Conservation (phyloP, 2,113 vertebrate species). For the Misgurnus anguillicaudatus region DNA sequence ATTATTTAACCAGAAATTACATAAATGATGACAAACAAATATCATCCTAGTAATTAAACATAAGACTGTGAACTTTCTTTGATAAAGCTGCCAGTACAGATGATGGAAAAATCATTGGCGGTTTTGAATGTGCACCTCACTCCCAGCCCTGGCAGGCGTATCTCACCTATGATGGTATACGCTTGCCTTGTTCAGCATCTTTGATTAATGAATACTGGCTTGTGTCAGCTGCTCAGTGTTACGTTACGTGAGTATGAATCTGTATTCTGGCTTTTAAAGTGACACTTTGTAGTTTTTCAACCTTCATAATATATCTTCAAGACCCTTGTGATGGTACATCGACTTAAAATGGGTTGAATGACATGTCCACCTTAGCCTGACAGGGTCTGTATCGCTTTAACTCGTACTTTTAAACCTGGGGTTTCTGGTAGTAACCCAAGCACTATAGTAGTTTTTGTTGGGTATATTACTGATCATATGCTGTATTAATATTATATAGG, state of each 20-base stretch:
- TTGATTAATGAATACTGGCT: conserved; percentile 53
- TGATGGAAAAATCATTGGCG: conserved; percentile 61
- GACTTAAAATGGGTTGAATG: too few species aligned
- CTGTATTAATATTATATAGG: too few species aligned
- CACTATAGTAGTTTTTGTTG: too few species aligned
- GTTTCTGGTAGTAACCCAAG: too few species aligned
- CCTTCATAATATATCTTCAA: too few species aligned
- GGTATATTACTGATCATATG: too few species aligned
- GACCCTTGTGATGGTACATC: too few species aligned
- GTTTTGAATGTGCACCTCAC: conserved; percentile 56
- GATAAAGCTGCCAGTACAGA: neutral
- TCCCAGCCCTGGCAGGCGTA: conserved; percentile 63
- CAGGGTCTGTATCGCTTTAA: too few species aligned
- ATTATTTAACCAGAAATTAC: neutral
- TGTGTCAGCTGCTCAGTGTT: conserved; percentile 63
- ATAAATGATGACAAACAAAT: neutral
- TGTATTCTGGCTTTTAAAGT: neutral
- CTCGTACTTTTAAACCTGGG: too few species aligned
- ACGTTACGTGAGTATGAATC: conserved; percentile 45
- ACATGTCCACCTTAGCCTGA: too few species aligned
- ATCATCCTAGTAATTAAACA: neutral
- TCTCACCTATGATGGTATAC: conserved; percentile 57
- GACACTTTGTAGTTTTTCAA: too few species aligned
- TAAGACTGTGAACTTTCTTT: neutral
- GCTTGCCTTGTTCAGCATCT: conserved; percentile 56